Percentiles rank a stretch among this genome's conserved stretches.
Conservation (phyloP, 2,113 vertebrate species). For the Lates calcarifer region DNA sequence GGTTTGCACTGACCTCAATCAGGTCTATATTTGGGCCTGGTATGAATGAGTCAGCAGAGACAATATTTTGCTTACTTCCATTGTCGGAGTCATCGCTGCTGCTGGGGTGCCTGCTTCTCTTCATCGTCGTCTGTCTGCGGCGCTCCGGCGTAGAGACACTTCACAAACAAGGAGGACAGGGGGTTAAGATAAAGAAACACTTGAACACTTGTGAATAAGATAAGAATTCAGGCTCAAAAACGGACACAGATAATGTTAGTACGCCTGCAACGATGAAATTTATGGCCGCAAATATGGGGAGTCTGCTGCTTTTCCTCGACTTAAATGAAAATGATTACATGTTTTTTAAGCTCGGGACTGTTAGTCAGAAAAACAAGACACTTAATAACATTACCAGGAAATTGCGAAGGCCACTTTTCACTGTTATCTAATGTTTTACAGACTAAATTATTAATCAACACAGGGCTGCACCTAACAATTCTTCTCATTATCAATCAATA, state of each 20-base stretch:
- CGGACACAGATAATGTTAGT: not conserved
- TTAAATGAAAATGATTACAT: not conserved
- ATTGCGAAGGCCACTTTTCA: not conserved
- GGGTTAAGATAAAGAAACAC: not conserved
- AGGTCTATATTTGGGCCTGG: constrained; percentile 40
- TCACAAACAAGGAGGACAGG: constrained; percentile 2
- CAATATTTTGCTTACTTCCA: constrained; percentile 90
- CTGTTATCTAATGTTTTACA: not conserved
- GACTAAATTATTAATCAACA: too few relatives aligned
- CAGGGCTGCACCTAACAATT: too few relatives aligned
- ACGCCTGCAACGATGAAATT: not conserved
- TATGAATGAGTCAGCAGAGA: constrained; percentile 28
- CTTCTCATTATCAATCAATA: too few relatives aligned
- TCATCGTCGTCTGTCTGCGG: constrained; percentile 88
- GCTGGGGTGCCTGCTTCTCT: constrained; percentile 92
- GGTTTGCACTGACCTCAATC: constrained; percentile 7
- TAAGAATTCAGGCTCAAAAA: not conserved
- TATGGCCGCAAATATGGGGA: not conserved
- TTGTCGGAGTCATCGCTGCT: constrained; percentile 98
- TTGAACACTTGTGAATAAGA: not conserved
- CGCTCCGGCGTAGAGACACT: constrained; percentile 47
- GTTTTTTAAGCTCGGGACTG: not conserved
- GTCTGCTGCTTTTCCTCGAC: not conserved
- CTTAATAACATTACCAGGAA: not conserved
- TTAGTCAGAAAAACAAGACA: not conserved